Conservation (phyloP, 2,113 vertebrate genomes). For the Brienomyrus brachyistius region DNA sequence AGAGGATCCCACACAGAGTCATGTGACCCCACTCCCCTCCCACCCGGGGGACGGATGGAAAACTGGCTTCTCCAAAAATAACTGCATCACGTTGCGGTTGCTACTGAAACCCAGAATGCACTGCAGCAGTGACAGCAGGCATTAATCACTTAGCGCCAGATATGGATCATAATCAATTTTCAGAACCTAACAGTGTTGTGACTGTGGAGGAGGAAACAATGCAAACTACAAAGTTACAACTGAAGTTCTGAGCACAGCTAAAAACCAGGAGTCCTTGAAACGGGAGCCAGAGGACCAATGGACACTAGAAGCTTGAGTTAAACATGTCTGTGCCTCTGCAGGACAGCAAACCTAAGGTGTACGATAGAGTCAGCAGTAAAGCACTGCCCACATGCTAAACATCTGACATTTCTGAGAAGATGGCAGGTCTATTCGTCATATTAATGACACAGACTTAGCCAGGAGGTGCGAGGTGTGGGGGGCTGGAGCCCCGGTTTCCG, state of each 20-base stretch:
- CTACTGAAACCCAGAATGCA: background rate
- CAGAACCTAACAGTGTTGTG: background rate
- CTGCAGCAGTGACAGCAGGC: slow-evolving; percentile 11
- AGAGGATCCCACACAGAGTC: background rate
- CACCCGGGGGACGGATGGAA: background rate
- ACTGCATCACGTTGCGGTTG: background rate
- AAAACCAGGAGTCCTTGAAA: background rate
- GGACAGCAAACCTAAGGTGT: background rate
- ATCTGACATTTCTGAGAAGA: background rate
- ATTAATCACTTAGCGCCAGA: slow-evolving; percentile 1
- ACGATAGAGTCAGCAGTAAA: background rate
- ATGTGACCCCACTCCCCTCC: background rate
- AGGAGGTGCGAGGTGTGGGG: background rate
- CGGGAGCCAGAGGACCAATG: background rate
- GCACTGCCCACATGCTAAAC: background rate
- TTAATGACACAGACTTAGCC: background rate
- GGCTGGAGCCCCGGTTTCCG: background rate
- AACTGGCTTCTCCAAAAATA: slow-evolving; percentile 6
- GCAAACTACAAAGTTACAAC: background rate
- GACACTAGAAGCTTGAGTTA: background rate
- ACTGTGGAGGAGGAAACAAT: background rate
- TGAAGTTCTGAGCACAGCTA: background rate
- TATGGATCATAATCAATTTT: slow-evolving; percentile 16
- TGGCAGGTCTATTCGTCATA: background rate
- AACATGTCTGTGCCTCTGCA: background rate